A percentile compares a stretch with the other conserved stretches of the same genome.
Evolutionary conservation across 2,888 invertebrate genomes (phyloP).

Genomic region (Microchrysa polita): DNA sequence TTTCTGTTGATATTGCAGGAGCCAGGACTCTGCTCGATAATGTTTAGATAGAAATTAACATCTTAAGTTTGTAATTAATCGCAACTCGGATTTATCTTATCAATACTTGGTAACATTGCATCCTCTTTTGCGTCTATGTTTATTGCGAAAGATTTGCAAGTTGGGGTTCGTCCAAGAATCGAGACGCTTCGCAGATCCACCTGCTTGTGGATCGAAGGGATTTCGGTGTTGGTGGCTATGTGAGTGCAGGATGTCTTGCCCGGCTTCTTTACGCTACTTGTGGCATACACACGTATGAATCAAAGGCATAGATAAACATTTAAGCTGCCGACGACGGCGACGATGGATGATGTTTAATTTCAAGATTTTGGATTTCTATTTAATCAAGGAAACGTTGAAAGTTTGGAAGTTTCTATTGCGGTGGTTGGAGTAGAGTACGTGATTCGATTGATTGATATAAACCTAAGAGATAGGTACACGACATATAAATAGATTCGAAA

Average conservation of each 20-base stretch:
- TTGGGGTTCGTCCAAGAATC: too few relatives aligned
- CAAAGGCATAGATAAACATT: conserved; percentile 12
- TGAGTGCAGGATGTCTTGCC: too few relatives aligned
- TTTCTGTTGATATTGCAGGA: conserved; percentile 45
- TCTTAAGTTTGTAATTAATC: conserved; percentile 56
- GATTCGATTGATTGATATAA: conserved; percentile 35
- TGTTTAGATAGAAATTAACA: conserved; percentile 55
- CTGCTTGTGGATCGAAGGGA: too few relatives aligned
- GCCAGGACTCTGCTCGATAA: conserved; percentile 24
- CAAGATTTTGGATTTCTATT: conserved; percentile 31
- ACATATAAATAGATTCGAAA: conserved; percentile 29
- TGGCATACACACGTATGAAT: not conserved
- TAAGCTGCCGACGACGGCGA: conserved; percentile 4
- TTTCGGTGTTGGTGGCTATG: too few relatives aligned
- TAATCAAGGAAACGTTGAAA: conserved; percentile 25
- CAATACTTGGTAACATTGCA: conserved; percentile 20
- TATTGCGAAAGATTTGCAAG: too few relatives aligned
- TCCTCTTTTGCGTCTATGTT: too few relatives aligned
- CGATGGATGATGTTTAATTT: conserved; percentile 29
- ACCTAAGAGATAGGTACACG: conserved; percentile 1
- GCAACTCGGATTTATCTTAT: conserved; percentile 53
- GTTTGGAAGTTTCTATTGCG: conserved; percentile 39
- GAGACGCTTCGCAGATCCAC: too few relatives aligned
- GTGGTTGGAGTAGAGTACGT: conserved; percentile 29
- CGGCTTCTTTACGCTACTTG: too few relatives aligned